A percentile compares a stretch with the other conserved stretches of the same genome.
Evolutionary conservation across 2,113 vertebrate genomes (phyloP).

Genomic region (Petroica traversi): DNA sequence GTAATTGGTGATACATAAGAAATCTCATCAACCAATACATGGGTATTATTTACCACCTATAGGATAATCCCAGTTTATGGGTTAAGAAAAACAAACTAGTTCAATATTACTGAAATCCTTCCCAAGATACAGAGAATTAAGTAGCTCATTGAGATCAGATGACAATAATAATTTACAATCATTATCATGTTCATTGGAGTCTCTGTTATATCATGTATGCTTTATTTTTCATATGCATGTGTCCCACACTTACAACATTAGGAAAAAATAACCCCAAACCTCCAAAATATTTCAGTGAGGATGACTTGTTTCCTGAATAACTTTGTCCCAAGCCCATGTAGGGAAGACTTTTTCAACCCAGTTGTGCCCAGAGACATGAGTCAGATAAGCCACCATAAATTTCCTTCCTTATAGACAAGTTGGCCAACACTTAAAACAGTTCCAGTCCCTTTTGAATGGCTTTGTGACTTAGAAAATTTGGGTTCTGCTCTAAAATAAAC

Average conservation of each 20-base stretch:
- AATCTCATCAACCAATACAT: not conserved
- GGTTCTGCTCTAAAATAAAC: not conserved
- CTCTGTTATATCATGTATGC: not conserved
- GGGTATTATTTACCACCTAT: not conserved
- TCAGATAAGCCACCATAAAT: not conserved
- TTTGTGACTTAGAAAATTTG: not conserved
- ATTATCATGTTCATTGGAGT: not conserved
- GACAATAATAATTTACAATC: not conserved
- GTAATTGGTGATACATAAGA: not conserved
- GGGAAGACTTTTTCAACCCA: not conserved
- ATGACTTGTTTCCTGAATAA: not conserved
- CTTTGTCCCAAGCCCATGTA: not conserved
- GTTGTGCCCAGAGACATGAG: accelerated
- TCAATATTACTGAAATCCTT: not conserved
- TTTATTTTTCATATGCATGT: not conserved
- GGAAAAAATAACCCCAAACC: not conserved
- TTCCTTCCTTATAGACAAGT: not conserved
- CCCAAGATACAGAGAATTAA: not conserved
- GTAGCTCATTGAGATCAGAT: not conserved
- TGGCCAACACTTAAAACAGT: not conserved
- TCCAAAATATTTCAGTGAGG: not conserved
- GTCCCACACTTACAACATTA: not conserved
- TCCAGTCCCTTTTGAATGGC: not conserved
- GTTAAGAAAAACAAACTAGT: not conserved
- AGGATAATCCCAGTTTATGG: not conserved